A percentile compares a stretch with the other conserved stretches of the same genome.
Conservation (phyloP, 2,888 invertebrate genomes). For the Melipona beecheii region DNA sequence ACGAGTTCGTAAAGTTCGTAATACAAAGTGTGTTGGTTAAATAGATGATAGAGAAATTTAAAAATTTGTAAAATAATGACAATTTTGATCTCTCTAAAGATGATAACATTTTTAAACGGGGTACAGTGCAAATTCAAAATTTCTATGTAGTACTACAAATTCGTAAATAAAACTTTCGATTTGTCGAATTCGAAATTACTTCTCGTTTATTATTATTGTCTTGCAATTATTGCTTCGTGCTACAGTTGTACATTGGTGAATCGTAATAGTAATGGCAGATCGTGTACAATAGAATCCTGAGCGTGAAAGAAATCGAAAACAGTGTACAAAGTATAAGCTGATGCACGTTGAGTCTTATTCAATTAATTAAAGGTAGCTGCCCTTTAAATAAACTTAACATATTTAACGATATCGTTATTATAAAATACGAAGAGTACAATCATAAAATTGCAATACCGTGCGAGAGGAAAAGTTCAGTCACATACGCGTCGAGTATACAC, state of each 20-base stretch:
- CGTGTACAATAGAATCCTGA: conserved; percentile 21
- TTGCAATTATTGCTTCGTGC: conserved; percentile 64
- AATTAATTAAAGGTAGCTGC: conserved; percentile 38
- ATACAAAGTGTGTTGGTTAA: no score
- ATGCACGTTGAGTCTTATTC: conserved; percentile 1
- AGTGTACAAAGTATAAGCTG: conserved; percentile 19
- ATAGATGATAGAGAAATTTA: no score
- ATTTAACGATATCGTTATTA: conserved; percentile 5
- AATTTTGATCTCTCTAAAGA: no score
- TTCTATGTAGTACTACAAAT: no score
- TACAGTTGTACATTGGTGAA: conserved; percentile 60
- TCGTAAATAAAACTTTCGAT: not conserved
- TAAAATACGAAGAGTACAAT: not conserved
- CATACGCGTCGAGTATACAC: not conserved
- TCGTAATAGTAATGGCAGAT: conserved; percentile 26
- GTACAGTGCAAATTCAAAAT: no score
- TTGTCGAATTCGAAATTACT: conserved; percentile 26
- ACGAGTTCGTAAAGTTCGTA: no score
- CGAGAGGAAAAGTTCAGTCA: not conserved
- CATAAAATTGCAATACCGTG: conserved; percentile 13
- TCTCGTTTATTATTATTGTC: conserved; percentile 77
- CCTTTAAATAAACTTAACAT: conserved; percentile 31
- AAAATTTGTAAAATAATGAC: no score
- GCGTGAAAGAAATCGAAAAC: conserved; percentile 12
- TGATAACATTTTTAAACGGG: no score